phyloP scores from a whole-genome alignment of 2,888 invertebrate species.

The Pyralis farinalis region DNA sequence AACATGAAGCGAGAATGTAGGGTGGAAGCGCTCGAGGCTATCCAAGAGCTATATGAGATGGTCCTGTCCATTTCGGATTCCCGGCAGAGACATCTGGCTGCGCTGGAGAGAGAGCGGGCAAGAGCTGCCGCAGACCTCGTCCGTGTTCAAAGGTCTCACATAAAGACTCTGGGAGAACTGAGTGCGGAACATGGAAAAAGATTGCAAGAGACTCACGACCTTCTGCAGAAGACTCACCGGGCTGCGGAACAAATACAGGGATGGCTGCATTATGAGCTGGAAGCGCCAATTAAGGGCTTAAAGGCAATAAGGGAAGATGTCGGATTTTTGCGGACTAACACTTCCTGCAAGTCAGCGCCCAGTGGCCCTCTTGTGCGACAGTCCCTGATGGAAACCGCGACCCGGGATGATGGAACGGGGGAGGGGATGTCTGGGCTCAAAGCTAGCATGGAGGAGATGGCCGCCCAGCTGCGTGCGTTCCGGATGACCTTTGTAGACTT shows the following conservation, averaged over 20 bases:
- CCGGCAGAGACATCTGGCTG: conserved; percentile 2
- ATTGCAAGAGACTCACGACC: background rate
- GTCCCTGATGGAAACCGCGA: no score
- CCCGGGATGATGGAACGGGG: no score
- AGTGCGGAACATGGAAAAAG: background rate
- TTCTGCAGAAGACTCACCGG: background rate
- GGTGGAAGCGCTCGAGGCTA: conserved; percentile 1
- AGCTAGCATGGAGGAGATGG: no score
- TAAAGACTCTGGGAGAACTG: background rate
- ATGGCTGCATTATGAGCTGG: background rate
- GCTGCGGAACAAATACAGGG: background rate
- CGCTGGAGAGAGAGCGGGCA: conserved; percentile 3
- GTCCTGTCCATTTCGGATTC: conserved; percentile 10
- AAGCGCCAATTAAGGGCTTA: background rate
- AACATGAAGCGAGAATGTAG: conserved; percentile 1
- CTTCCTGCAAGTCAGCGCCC: no score
- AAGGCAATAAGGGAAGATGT: no score
- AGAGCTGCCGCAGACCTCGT: conserved; percentile 3
- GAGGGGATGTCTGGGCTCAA: no score
- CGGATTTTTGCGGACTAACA: no score
- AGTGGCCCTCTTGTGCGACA: no score
- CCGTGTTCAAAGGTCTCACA: background rate
- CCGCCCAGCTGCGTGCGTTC: no score
- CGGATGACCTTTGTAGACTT: no score
- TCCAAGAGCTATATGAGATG: conserved; percentile 5